Conservation (phyloP, 2,797 vertebrate species). For the Xiphorhynchus erythropygius region DNA sequence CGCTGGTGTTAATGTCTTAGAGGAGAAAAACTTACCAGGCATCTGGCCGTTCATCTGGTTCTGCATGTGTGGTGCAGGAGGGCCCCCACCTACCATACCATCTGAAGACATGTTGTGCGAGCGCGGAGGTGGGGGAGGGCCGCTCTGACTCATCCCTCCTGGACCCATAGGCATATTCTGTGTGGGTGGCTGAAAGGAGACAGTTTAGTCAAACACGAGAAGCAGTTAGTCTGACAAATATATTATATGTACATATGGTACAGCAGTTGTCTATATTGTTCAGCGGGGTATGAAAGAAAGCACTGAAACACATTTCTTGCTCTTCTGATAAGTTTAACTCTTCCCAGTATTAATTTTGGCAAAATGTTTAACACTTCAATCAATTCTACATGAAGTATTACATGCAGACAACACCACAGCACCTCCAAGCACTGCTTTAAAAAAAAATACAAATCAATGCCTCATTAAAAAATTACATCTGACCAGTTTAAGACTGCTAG, state of each 20-base stretch:
- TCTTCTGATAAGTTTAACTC: not conserved
- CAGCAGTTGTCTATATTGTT: conserved; percentile 48
- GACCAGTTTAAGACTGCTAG: not conserved
- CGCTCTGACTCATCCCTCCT: conserved; percentile 94
- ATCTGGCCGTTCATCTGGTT: conserved; percentile 99
- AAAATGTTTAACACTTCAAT: not conserved
- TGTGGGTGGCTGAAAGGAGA: conserved; percentile 90
- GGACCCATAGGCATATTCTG: conserved; percentile 98
- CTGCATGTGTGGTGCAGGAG: conserved; percentile 96
- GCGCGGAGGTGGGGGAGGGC: conserved; percentile 90
- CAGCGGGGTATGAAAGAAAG: not conserved
- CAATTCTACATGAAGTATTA: not conserved
- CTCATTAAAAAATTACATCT: conserved; percentile 20
- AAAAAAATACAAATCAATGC: not conserved
- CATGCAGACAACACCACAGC: not conserved
- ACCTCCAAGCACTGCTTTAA: not conserved
- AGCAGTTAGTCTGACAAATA: conserved; percentile 70
- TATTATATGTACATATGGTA: conserved; percentile 46
- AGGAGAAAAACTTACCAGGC: conserved; percentile 90
- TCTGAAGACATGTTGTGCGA: conserved; percentile 95
- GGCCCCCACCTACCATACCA: conserved; percentile 92
- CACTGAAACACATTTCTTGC: not conserved
- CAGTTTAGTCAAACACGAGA: conserved; percentile 74
- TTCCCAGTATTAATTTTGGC: not conserved
- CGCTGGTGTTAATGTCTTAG: conserved; percentile 84